Base-by-base conservation (phyloP, 2,797 vertebrate genomes). In the Vireo griseus region DNA sequence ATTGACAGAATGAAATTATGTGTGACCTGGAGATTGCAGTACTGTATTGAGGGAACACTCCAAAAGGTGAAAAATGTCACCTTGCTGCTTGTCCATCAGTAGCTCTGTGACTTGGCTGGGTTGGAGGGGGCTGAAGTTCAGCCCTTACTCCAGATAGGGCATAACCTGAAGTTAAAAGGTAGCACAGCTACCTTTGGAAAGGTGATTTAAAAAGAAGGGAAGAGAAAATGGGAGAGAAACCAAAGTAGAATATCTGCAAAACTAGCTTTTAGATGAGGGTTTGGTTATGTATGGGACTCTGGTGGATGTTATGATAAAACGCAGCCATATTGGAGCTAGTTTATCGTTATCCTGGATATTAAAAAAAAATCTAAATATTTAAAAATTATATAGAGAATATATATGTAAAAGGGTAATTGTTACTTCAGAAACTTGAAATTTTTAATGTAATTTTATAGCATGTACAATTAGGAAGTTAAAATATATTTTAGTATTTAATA, bases 401-500 rank as follows among this genome's bases (percentile, higher is more conserved):
- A 79, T 33, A 63, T 12, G 35, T 52, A 59, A 11, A 94, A 90
- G 65, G 58, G 9, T 92, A 94, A 92, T 92, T 95, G 75, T 94
- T 97, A 94, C 69, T 96, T 91, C 81, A 87, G 80, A 96, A 91
- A 96, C 94, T 85, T 94, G 88, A 95, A 92, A 79, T 96, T 97
- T 97, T 94, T 96, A 96, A 95, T 89, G 62, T 95, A 93, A 96
- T 97, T 96, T 97, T 97, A 92, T 97, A 97, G 95, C 94, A 96
- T 95, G 94, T 97, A 94, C 83, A 95, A 97, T 97, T 95, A 83
- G 52, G 77, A 92, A 95, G 92, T 94, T 88, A 94, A 90, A 97
- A 68, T 97, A 67, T 97, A 97, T 97, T 97, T 98, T 97, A 97
- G 91, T 93, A 91, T 94, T 95, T 91, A 96, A 85, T 95, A 84